Conservation (phyloP, 1,140 invertebrate species). For the Meloidogyne exigua region DNA sequence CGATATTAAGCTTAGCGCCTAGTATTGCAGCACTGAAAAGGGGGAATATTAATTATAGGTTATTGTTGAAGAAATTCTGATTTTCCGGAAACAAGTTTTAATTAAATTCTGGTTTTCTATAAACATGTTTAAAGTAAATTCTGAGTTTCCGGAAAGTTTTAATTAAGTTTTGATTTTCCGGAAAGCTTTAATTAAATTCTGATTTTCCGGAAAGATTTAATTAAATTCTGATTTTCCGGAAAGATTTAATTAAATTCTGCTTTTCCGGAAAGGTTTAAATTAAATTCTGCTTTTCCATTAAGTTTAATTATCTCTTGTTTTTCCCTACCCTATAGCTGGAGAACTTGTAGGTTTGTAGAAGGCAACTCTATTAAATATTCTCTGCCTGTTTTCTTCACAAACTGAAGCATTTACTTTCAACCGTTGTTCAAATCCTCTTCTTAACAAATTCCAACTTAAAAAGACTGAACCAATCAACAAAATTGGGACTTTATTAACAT, state of each 20-base stretch:
- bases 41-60: background rate
- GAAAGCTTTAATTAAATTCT: background rate
- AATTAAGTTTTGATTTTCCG: background rate
- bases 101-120: too few species aligned
- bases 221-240: background rate
- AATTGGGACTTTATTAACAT: slow-evolving; percentile 73
- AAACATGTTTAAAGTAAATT: too few species aligned
- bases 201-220: too few species aligned
- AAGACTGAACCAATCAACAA: slow-evolving; percentile 93
- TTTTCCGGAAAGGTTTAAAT: slow-evolving; percentile 13
- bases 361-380: background rate
- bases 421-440: slow-evolving; percentile 61
- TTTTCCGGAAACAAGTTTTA: background rate
- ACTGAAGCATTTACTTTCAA: background rate
- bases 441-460: slow-evolving; percentile 82
- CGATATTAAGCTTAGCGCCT: background rate
- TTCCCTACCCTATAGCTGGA: background rate
- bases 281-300: background rate
- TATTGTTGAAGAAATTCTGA: background rate
- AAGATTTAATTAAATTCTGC: background rate
- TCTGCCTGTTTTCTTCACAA: background rate
- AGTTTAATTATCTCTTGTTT: background rate
- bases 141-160: background rate
- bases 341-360: background rate
- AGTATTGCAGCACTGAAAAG: background rate